These are phyloP conservation scores for Penaeus vannamei DNA, from an alignment of 1,140 invertebrate genomes.

Conservation along the genomic window DNA sequence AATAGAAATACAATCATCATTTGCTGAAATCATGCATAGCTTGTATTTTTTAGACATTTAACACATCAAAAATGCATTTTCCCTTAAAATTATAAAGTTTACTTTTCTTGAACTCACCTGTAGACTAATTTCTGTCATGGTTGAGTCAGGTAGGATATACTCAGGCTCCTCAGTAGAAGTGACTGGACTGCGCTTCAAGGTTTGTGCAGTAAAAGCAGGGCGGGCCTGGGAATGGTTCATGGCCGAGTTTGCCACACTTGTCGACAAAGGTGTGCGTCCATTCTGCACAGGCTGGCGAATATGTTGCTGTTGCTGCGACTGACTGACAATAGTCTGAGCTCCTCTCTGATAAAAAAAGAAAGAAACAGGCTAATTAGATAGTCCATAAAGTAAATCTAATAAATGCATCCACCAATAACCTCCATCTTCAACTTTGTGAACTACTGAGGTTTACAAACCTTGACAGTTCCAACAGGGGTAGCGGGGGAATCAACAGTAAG, in stretches of 20 bases:
- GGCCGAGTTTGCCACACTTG: constrained; percentile 28
- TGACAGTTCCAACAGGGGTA: constrained; percentile 58
- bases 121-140: constrained; percentile 67
- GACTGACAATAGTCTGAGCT: constrained; percentile 18
- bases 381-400: too few relatives aligned
- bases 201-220: constrained; percentile 32
- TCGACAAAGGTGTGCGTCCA: constrained; percentile 42
- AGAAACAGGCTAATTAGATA: neutral
- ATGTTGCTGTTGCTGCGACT: constrained; percentile 41
- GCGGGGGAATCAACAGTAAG: constrained; percentile 62
- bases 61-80: neutral
- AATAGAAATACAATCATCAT: neutral
- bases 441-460: neutral
- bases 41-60: neutral
- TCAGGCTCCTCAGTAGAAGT: constrained; percentile 59
- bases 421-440: neutral
- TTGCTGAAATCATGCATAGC: too few relatives aligned
- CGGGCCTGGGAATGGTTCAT: constrained; percentile 29
- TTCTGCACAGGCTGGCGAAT: constrained; percentile 59
- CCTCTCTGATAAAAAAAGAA: constrained; percentile 48
- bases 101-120: constrained; percentile 43
- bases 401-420: neutral
- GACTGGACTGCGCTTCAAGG: constrained; percentile 49
- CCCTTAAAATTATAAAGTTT: neutral
- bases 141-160: constrained; percentile 66